Conservation (phyloP, 1,140 invertebrate genomes). For the Phymorhynchus buccinoides region DNA sequence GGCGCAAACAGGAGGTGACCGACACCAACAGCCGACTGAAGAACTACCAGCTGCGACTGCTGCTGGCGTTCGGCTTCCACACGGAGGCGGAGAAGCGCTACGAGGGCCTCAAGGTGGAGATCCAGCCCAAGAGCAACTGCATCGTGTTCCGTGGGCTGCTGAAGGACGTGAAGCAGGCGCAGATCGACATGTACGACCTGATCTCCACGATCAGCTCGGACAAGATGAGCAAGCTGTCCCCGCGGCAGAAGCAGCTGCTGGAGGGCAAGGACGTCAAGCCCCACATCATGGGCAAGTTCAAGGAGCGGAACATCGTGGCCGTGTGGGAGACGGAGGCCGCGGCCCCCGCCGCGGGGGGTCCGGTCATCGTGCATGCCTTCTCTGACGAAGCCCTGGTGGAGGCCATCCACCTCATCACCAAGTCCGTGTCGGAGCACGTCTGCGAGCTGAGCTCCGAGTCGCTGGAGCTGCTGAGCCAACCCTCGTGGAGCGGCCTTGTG, state of each 20-base stretch:
- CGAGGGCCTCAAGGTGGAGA: constrained; percentile 41
- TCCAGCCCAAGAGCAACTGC: constrained; percentile 28
- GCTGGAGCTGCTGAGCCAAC: background rate
- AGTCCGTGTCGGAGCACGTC: constrained; percentile 15
- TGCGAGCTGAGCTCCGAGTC: constrained; percentile 32
- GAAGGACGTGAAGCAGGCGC: constrained; percentile 42
- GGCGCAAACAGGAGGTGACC: constrained; percentile 47
- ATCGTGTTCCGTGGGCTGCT: constrained; percentile 47
- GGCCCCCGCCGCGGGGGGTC: background rate
- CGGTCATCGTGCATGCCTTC: constrained; percentile 25
- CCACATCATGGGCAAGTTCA: constrained; percentile 37
- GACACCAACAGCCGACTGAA: constrained; percentile 43
- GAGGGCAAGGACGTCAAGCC: constrained; percentile 8
- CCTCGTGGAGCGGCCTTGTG: constrained; percentile 28
- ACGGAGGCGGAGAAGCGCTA: constrained; percentile 38
- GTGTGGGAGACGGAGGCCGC: constrained; percentile 35
- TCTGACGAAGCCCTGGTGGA: constrained; percentile 29
- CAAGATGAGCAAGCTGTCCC: constrained; percentile 20
- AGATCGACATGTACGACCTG: constrained; percentile 43
- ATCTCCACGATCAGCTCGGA: background rate
- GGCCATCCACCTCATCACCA: constrained; percentile 32
- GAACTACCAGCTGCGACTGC: constrained; percentile 40
- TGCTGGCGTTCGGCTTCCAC: constrained; percentile 42
- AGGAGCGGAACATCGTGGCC: constrained; percentile 27
- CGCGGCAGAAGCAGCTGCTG: constrained; percentile 22